phyloP scores from a whole-genome alignment of 2,797 vertebrate species.

The Tauraco hartlaubi region DNA sequence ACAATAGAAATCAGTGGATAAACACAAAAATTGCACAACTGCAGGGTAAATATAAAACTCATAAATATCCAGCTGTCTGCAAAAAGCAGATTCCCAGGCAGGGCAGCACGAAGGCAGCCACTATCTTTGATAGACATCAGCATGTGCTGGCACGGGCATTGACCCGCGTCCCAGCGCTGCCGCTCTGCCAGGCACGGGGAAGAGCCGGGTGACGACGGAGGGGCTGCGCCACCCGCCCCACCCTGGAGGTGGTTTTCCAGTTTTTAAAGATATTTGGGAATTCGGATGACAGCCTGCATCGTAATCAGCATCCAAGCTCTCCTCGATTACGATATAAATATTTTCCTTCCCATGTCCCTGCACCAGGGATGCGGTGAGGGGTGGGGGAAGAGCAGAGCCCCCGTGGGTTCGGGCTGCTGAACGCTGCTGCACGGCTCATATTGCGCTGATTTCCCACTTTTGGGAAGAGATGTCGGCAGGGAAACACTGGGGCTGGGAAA shows the following conservation, averaged over 20 bases:
- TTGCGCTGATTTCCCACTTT: constrained; percentile 38
- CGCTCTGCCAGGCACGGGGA: not conserved
- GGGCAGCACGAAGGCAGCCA: not conserved
- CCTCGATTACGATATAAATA: not conserved
- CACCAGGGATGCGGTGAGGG: rapidly evolving
- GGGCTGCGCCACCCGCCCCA: not conserved
- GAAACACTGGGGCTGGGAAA: not conserved
- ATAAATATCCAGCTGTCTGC: constrained; percentile 88
- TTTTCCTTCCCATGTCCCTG: not conserved
- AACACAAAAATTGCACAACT: not conserved
- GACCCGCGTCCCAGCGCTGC: not conserved
- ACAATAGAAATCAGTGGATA: not conserved
- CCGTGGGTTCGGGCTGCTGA: not conserved
- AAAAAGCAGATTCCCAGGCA: constrained; percentile 20
- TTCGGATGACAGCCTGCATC: not conserved
- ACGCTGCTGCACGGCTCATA: not conserved
- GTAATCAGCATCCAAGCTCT: rapidly evolving
- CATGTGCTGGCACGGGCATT: constrained; percentile 71
- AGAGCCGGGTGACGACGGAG: not conserved
- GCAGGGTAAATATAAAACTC: constrained; percentile 76
- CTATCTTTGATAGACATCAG: constrained; percentile 80
- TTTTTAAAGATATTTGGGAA: not conserved
- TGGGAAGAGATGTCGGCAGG: not conserved
- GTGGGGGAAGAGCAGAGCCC: not conserved
- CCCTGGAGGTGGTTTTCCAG: rapidly evolving